Evolutionary conservation across 2,797 vertebrate species (phyloP).

Genomic region (Babyrousa celebensis): DNA sequence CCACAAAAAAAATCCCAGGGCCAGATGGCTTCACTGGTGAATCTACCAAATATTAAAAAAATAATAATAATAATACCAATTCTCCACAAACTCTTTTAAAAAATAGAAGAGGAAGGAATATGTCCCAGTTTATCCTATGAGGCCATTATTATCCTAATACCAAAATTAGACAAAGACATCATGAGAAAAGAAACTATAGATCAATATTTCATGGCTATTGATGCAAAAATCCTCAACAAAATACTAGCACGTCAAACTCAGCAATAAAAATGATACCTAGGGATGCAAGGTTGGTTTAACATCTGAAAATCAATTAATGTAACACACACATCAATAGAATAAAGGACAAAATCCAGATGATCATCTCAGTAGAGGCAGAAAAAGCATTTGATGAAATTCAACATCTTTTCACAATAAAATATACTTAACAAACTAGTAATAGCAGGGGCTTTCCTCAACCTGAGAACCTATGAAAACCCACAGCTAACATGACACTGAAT

Average conservation of each 20-base stretch:
- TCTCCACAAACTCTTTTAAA: not conserved
- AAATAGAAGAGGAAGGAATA: not conserved
- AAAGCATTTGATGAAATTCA: conserved; percentile 20
- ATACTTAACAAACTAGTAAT: not conserved
- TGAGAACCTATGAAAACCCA: not conserved
- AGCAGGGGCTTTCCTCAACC: not conserved
- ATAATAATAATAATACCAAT: conserved; percentile 5
- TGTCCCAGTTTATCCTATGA: too few relatives aligned
- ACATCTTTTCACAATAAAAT: not conserved
- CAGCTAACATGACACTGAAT: not conserved
- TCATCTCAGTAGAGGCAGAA: not conserved
- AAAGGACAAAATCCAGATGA: not conserved
- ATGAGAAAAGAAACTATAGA: not conserved
- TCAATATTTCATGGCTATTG: not conserved
- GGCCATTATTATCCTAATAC: not conserved
- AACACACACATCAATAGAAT: not conserved
- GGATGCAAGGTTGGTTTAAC: conserved; percentile 41
- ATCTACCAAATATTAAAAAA: conserved; percentile 28
- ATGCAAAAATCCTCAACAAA: conserved; percentile 27
- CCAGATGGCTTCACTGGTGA: not conserved
- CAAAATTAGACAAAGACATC: not conserved
- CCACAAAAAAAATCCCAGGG: not conserved
- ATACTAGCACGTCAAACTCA: conserved; percentile 22
- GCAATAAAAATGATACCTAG: not conserved
- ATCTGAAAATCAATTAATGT: conserved; percentile 19